A percentile compares a stretch with the other conserved stretches of the same genome.
phyloP scores from a whole-genome alignment of 2,113 vertebrate genomes.

The Istiophorus platypterus region DNA sequence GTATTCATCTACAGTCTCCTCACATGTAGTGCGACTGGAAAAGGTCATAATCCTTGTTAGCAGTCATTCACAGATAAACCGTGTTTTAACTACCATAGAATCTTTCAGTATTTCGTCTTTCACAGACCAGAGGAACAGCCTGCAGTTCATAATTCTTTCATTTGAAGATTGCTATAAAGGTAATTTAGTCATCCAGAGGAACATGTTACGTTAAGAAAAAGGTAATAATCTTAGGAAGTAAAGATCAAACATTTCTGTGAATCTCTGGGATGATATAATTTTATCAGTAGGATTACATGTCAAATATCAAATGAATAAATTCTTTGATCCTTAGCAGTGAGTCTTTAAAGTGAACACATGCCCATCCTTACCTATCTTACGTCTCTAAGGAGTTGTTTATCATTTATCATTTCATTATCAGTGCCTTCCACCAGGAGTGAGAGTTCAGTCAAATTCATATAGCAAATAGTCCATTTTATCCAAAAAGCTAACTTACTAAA shows the following conservation, averaged over 20 bases:
- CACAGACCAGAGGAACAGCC: slow-evolving; percentile 18
- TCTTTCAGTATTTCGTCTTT: slow-evolving; percentile 11
- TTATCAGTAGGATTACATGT: slow-evolving; percentile 15
- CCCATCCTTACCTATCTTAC: slow-evolving; percentile 1
- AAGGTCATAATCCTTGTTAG: slow-evolving; percentile 14
- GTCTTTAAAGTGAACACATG: slow-evolving; percentile 14
- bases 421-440: slow-evolving; percentile 29
- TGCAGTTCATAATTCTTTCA: slow-evolving; percentile 22
- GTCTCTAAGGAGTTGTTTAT: slow-evolving; percentile 20
- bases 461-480: slow-evolving; percentile 14
- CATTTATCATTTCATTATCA: slow-evolving; percentile 25
- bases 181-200: slow-evolving; percentile 17
- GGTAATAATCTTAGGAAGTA: background rate
- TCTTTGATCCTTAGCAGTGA: slow-evolving; percentile 11
- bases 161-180: slow-evolving; percentile 8
- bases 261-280: slow-evolving; percentile 4
- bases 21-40: background rate
- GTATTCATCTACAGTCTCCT: background rate
- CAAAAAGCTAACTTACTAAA: slow-evolving; percentile 4
- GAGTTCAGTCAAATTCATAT: slow-evolving; percentile 26
- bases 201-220: slow-evolving; percentile 5
- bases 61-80: slow-evolving; percentile 9
- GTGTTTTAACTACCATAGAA: slow-evolving; percentile 1
- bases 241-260: background rate
- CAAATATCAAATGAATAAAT: slow-evolving; percentile 20